phyloP scores from a whole-genome alignment of 30 jellyfish, hydroid and myxozoan genomes.

The Nemopilema nomurai region DNA sequence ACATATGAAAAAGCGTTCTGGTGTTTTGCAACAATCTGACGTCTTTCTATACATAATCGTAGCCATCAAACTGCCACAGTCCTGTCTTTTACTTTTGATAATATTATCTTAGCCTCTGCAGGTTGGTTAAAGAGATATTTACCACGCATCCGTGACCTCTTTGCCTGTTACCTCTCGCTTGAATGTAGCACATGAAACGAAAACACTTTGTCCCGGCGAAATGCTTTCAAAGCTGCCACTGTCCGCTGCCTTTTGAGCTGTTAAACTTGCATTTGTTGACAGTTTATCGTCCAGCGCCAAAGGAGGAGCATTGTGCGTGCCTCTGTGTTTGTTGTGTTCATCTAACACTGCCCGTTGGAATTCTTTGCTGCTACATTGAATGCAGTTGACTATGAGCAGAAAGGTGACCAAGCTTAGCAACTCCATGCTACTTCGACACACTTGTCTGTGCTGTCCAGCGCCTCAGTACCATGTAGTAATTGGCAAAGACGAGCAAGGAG shows the following conservation, averaged over 20 bases:
- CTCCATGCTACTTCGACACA: not conserved
- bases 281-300: conserved; percentile 59
- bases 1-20: too few species aligned
- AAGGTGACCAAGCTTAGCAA: not conserved
- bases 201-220: conserved; percentile 64
- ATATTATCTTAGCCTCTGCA: too few species aligned
- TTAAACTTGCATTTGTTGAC: conserved; percentile 53
- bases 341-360: conserved; percentile 61
- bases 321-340: conserved; percentile 72
- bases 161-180: conserved; percentile 61
- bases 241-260: conserved; percentile 71
- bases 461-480: not conserved
- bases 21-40: too few species aligned
- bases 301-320: conserved; percentile 66
- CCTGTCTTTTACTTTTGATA: too few species aligned
- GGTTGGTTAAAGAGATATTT: too few species aligned
- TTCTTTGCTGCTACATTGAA: conserved; percentile 10
- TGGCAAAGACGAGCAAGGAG: not conserved
- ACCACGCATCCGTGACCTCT: conserved; percentile 68
- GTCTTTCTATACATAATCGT: too few species aligned
- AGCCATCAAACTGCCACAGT: too few species aligned
- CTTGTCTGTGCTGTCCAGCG: not conserved
- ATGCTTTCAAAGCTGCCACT: conserved; percentile 53
- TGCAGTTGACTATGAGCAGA: not conserved
- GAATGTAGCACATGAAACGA: conserved; percentile 64